Percentiles rank a stretch among this genome's conserved stretches.
phyloP scores from a whole-genome alignment of 2,888 invertebrate genomes.

The Nemotelus pantherinus region DNA sequence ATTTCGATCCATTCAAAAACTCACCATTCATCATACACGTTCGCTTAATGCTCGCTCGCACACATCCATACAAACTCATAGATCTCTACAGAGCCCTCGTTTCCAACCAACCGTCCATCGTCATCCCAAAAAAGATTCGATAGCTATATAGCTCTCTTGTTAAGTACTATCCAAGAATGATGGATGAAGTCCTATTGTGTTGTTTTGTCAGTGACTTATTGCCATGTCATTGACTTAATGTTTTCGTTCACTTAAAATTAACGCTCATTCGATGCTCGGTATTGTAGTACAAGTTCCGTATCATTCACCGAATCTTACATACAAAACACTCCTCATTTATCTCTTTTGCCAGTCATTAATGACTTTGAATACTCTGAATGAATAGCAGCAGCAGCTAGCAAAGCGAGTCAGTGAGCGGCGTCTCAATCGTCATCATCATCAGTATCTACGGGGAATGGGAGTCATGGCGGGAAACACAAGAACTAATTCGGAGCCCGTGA shows the following conservation, averaged over 20 bases:
- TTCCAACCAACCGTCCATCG: no score
- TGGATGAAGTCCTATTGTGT: constrained; percentile 42
- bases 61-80: no score
- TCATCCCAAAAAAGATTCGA: background rate
- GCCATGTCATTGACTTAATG: constrained; percentile 45
- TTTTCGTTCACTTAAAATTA: constrained; percentile 44
- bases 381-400: background rate
- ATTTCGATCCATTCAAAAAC: no score
- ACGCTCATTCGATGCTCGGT: constrained; percentile 33
- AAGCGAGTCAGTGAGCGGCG: background rate
- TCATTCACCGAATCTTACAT: constrained; percentile 36
- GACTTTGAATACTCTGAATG: constrained; percentile 3
- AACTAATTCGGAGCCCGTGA: background rate
- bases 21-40: no score
- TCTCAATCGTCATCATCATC: background rate
- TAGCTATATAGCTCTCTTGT: no score
- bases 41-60: no score
- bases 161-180: constrained; percentile 20
- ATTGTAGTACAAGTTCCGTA: constrained; percentile 42
- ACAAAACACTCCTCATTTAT: constrained; percentile 37
- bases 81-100: no score
- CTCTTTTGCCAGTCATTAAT: constrained; percentile 34
- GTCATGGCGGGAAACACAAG: background rate
- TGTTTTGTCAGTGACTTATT: constrained; percentile 44
- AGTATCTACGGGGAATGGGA: background rate